phyloP scores from a whole-genome alignment of 2,113 vertebrate species.

The Noctilio leporinus region DNA sequence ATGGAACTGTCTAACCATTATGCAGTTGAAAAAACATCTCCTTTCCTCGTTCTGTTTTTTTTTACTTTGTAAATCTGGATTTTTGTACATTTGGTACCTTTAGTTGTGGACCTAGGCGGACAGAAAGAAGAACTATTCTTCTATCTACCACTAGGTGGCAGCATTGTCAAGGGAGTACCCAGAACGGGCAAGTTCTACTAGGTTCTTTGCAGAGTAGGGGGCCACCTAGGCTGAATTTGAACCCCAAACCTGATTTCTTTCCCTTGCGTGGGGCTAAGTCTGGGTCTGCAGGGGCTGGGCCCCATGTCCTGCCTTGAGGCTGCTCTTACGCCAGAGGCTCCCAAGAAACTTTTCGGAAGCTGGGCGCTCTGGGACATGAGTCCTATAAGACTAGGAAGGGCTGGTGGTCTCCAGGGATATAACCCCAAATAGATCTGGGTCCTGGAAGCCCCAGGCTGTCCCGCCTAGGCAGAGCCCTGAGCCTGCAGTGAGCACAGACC shows the following conservation, averaged over 20 bases:
- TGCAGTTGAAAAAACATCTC: background rate
- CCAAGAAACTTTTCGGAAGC: background rate
- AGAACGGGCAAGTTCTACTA: accelerated
- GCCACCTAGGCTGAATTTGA: background rate
- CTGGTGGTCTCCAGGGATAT: background rate
- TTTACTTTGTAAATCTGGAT: background rate
- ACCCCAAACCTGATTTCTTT: background rate
- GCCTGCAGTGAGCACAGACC: background rate
- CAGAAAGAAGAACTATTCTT: background rate
- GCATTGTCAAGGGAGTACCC: constrained; percentile 13
- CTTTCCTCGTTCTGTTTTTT: background rate
- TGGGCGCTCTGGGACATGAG: background rate
- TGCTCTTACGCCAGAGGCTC: background rate
- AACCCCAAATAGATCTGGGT: background rate
- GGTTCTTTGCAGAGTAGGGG: background rate
- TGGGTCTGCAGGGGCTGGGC: background rate
- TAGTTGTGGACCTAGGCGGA: too few relatives aligned
- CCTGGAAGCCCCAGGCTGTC: too few relatives aligned
- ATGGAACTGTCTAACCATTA: background rate
- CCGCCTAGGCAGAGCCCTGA: background rate
- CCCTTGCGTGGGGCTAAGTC: background rate
- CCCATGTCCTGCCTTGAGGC: background rate
- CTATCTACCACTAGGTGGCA: background rate
- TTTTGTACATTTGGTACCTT: accelerated
- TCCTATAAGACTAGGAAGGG: background rate